Base-by-base conservation (phyloP, 2,113 vertebrate genomes). In the Polypterus bichir region DNA sequence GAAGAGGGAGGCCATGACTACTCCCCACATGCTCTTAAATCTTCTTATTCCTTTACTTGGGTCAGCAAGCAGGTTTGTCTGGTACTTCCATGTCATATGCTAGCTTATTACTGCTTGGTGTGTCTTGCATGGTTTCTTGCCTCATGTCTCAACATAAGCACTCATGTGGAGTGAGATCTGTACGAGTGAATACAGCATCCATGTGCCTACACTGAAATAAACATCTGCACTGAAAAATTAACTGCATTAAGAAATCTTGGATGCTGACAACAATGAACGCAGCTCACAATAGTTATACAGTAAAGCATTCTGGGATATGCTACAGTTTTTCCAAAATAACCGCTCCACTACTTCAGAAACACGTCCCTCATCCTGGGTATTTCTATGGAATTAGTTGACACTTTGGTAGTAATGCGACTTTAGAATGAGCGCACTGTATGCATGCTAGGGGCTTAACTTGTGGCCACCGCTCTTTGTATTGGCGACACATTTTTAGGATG, bases 1-100 rank as follows among this genome's bases (percentile, higher is more conserved):
- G 27, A 27, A 27, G 27, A 27, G 27, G 27, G 27, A 27, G 27
- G 27, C 27, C 27, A 27, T 27, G 27, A 27, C 27, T 27, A 27
- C 27, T 27, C 27, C 2, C 27, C 27, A 27, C 27, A 27, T 2
- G 27, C 3, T 59, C 61, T 51, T 47, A 5, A 7, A 46, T 5
- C 65, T 67, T 27, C 3, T 44, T 10, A 66, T 59, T 49, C 44
- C 52, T 61, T 44, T 3, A 4, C 8, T 54, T 47, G 44, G 4
- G 1, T 10, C 44, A 64, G 58, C 61, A 51, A 7, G n/a, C 45
- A 6, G 53, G 57, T 4, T 49, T n/a, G 49, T 47, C 62, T 49
- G 3, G 1, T 46, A 44, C 49, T 6, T 2, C 56, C 3, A 57
- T 9, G 60, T n/a, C 49, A 54, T 4, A 49, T 6, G 6, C 27